These are phyloP conservation scores for Bubo blakistoni DNA, from an alignment of 2,113 vertebrate genomes.

Conservation along the genomic window DNA sequence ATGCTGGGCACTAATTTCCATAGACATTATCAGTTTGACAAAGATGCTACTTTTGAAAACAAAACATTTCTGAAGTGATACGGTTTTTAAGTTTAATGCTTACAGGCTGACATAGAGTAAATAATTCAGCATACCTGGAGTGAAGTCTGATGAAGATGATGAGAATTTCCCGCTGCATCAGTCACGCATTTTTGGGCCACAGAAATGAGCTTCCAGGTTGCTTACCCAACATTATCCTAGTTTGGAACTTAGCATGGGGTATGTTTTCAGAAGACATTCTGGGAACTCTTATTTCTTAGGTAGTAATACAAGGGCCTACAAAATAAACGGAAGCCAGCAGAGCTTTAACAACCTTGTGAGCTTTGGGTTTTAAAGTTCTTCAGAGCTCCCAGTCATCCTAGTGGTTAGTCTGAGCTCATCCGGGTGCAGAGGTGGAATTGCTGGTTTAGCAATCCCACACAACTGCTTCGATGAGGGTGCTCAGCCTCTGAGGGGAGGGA, in stretches of 20 bases:
- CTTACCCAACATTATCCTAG: not conserved
- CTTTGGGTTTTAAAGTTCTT: not conserved
- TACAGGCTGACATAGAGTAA: not conserved
- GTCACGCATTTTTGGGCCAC: not conserved
- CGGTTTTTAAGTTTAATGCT: not conserved
- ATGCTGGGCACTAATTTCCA: conserved; percentile 1
- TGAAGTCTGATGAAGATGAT: not conserved
- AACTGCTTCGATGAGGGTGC: rapidly evolving
- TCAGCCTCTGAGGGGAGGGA: not conserved
- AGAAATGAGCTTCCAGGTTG: not conserved
- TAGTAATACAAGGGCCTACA: not conserved
- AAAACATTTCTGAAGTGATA: not conserved
- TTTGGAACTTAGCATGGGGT: not conserved
- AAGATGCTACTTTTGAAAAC: conserved; percentile 24
- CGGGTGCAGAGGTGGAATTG: rapidly evolving
- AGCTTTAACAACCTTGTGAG: not conserved
- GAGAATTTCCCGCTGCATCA: not conserved
- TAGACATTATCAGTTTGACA: conserved; percentile 7
- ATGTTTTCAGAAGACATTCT: not conserved
- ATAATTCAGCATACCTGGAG: not conserved
- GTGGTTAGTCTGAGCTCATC: not conserved
- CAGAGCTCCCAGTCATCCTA: not conserved
- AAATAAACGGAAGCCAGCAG: not conserved
- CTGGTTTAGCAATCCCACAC: not conserved
- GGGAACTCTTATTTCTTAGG: not conserved